Conservation (phyloP, 2,888 invertebrate species). For the Venustoraphidia nigricollis region DNA sequence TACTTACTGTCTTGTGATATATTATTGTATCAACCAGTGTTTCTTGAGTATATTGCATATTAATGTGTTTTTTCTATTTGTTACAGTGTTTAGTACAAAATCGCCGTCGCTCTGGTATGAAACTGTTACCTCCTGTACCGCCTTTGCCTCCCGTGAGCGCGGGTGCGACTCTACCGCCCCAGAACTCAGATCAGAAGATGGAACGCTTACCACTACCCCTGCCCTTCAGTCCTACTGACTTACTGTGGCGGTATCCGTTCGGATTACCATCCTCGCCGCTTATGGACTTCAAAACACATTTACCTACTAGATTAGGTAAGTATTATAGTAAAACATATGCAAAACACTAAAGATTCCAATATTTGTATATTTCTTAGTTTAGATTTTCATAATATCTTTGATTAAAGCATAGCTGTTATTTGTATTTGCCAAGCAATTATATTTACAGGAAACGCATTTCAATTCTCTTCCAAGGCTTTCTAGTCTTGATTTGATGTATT, state of each 20-base stretch:
- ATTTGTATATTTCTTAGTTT: too few species aligned
- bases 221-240: constrained; percentile 67
- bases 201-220: constrained; percentile 60
- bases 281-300: constrained; percentile 72
- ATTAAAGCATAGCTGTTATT: too few species aligned
- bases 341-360: too few species aligned
- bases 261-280: constrained; percentile 60
- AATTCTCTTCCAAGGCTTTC: too few species aligned
- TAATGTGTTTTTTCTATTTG: neutral
- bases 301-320: constrained; percentile 50
- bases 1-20: too few species aligned
- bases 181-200: constrained; percentile 58
- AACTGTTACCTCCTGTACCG: constrained; percentile 32
- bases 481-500: too few species aligned
- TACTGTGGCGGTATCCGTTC: constrained; percentile 76
- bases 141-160: constrained; percentile 28
- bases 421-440: too few species aligned
- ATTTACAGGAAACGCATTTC: too few species aligned
- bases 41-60: neutral
- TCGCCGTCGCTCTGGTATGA: constrained; percentile 28
- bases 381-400: too few species aligned
- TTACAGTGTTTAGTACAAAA: constrained; percentile 14
- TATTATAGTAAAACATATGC: neutral
- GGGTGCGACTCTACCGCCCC: constrained; percentile 36
- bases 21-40: neutral